Evolutionary conservation across 2,888 invertebrate species (phyloP), one percentile per base, ranked within the genome.

Genomic region (Erebia ligea): DNA sequence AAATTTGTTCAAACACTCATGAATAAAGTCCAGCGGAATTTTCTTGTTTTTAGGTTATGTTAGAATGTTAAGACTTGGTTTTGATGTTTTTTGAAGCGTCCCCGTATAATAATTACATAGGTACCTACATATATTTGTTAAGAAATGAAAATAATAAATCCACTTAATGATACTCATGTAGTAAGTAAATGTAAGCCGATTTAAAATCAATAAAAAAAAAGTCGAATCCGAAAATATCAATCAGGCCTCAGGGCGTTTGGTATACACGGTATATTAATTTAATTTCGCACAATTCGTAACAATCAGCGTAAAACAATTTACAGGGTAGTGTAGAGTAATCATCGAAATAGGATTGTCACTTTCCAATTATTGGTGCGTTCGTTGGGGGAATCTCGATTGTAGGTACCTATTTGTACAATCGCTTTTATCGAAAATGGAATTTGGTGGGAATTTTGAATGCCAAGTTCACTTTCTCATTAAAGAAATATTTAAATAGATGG

Each of bases 321-420:
- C 77, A 77, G 74, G 76, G 75, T 71, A 77, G 81, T 82, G 83
- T 82, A 81, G 83, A 86, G 86, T 89, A 88, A 90, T 90, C 87
- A 88, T 86, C 82, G 86, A 84, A 88, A 90, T 90, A 87, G 90
- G 91, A 91, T 91, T 91, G 89, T 87, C 89, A 88, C 83, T 89
- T 89, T 90, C 88, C 90, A 91, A 91, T 91, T 91, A 91, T 85
- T 80, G 83, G 78, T 76, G 81, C 81, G 86, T 86, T 86, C 81
- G 86, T 86, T 86, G 84, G 83, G 75, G 80, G 80, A 79, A 79
- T 79, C 77, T 76, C 79, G 76, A 74, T 82, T 82, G 84, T 82
- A 80, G 79, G 79, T 79, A 25, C 4, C 25, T 25, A 76, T 79
- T 78, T 77, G 75, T 69, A 67, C 68, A 72, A 70, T 68, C 68